phyloP scores from a whole-genome alignment of 1,140 invertebrate genomes.

The Eufriesea mexicana region DNA sequence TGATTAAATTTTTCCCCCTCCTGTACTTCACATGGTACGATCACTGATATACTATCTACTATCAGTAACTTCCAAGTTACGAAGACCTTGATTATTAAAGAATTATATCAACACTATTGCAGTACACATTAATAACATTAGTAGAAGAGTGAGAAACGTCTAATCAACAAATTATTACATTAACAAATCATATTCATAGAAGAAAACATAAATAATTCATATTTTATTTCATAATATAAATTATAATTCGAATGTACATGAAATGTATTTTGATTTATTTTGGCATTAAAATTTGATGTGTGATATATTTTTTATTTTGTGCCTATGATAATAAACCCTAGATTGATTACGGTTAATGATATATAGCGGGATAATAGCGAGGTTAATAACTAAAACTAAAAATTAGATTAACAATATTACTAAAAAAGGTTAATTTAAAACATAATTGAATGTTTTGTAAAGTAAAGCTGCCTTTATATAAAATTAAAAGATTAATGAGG shows the following conservation, averaged over 20 bases:
- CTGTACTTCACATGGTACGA: too few relatives aligned
- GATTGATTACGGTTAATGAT: neutral
- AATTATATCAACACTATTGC: neutral
- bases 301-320: neutral
- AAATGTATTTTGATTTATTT: neutral
- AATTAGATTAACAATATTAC: neutral
- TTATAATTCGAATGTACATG: neutral
- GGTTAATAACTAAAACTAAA: neutral
- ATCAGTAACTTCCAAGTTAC: neutral
- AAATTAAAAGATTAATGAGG: neutral
- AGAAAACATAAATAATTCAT: too few relatives aligned
- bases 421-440: neutral
- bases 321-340: neutral
- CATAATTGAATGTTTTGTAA: neutral
- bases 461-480: neutral
- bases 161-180: too few relatives aligned
- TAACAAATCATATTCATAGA: too few relatives aligned
- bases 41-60: neutral
- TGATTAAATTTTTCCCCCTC: slow-evolving; percentile 28
- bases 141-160: too few relatives aligned
- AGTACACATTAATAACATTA: too few relatives aligned
- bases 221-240: neutral
- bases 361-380: neutral
- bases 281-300: neutral
- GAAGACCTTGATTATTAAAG: neutral